A percentile compares a stretch with the other conserved stretches of the same genome.
Evolutionary conservation across 2,797 vertebrate species (phyloP).

Genomic region (Phoebastria nigripes): DNA sequence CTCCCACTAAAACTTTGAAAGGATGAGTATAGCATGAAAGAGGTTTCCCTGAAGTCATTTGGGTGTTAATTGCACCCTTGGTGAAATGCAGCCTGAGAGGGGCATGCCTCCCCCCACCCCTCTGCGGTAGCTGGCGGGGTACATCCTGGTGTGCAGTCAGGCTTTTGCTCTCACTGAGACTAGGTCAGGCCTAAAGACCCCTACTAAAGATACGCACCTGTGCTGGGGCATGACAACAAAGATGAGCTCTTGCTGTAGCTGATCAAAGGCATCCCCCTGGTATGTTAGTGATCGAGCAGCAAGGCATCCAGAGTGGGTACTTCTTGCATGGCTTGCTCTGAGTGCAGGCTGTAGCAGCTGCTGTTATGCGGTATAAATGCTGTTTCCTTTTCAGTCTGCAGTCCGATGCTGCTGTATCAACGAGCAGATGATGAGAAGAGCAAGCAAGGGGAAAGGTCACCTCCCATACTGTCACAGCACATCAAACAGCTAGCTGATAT

Average conservation of each 20-base stretch:
- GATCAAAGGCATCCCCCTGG: background rate
- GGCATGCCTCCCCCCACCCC: rapidly evolving
- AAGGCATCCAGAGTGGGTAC: background rate
- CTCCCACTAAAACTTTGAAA: background rate
- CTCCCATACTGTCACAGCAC: constrained; percentile 2
- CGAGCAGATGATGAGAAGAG: background rate
- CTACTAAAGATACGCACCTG: rapidly evolving
- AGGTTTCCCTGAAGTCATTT: background rate
- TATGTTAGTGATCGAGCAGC: background rate
- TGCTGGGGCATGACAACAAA: rapidly evolving
- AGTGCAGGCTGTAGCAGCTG: background rate
- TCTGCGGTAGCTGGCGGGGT: rapidly evolving
- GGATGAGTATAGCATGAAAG: background rate
- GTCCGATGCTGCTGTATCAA: background rate
- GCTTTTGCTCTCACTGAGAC: background rate
- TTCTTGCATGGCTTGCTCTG: background rate
- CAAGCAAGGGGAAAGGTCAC: constrained; percentile 8
- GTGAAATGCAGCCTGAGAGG: background rate
- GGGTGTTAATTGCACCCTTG: background rate
- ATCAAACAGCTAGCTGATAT: background rate
- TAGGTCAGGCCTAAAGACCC: background rate
- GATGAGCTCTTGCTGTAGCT: background rate
- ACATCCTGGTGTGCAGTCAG: background rate
- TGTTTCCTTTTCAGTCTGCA: background rate
- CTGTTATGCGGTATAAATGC: rapidly evolving